A percentile compares a stretch with the other conserved stretches of the same genome.
phyloP scores from a whole-genome alignment of 2,797 vertebrate species.

The Gallinago solitaria region DNA sequence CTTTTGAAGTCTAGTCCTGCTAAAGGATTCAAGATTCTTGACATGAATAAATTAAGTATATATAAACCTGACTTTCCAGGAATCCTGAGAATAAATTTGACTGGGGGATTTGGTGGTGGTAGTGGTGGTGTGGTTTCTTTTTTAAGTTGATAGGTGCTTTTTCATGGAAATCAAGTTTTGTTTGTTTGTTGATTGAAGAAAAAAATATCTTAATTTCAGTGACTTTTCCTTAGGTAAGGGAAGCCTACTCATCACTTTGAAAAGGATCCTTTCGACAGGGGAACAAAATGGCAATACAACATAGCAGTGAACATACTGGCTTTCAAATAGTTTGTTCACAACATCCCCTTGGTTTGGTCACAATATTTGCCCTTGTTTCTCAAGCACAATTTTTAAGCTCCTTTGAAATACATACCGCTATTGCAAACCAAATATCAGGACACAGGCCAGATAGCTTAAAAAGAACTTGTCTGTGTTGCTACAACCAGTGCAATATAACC shows the following conservation, averaged over 20 bases:
- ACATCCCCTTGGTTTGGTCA: background rate
- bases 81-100: background rate
- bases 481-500: background rate
- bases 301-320: rapidly evolving
- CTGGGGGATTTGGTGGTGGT: background rate
- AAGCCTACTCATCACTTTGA: background rate
- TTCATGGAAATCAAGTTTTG: background rate
- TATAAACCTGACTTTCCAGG: background rate
- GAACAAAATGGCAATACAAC: background rate
- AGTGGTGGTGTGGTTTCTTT: background rate
- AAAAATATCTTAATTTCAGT: background rate
- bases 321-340: background rate
- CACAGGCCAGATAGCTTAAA: background rate
- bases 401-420: too few species aligned
- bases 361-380: background rate
- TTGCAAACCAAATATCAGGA: background rate
- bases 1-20: background rate
- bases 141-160: background rate
- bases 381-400: background rate
- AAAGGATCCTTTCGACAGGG: background rate
- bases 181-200: background rate
- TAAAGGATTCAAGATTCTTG: background rate
- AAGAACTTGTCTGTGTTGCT: background rate
- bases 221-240: background rate
- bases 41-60: background rate